These are phyloP conservation scores for Gerris buenoi DNA, from an alignment of 1,140 invertebrate species.

Conservation along the genomic window DNA sequence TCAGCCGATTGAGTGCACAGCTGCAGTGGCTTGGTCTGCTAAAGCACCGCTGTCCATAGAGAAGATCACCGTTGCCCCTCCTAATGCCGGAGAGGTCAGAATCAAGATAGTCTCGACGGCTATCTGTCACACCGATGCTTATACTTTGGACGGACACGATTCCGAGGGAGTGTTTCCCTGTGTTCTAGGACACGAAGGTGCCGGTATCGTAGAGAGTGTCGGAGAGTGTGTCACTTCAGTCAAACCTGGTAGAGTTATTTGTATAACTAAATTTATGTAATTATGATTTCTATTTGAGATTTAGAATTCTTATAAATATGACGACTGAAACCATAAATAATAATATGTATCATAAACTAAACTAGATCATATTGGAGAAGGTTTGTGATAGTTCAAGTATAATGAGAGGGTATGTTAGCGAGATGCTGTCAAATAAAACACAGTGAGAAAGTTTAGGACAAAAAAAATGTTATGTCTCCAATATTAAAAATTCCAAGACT, in stretches of 20 bases:
- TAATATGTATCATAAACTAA: no score
- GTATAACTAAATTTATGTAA: no score
- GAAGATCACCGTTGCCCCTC: slow-evolving; percentile 85
- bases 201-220: slow-evolving; percentile 88
- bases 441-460: no score
- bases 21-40: slow-evolving; percentile 81
- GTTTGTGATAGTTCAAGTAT: no score
- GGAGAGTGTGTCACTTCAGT: slow-evolving; percentile 84
- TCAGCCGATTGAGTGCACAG: slow-evolving; percentile 71
- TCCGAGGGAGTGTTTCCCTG: slow-evolving; percentile 89
- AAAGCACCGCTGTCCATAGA: slow-evolving; percentile 77
- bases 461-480: no score
- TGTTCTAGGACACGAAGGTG: slow-evolving; percentile 86
- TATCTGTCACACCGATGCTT: slow-evolving; percentile 96
- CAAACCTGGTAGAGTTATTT: slow-evolving; percentile 42
- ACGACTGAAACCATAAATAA: no score
- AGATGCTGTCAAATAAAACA: no score
- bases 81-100: slow-evolving; percentile 64
- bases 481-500: no score
- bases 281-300: no score
- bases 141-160: slow-evolving; percentile 81
- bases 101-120: slow-evolving; percentile 70
- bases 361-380: no score
- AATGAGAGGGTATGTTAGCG: no score
- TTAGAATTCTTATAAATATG: no score